Evolutionary conservation across 2,888 invertebrate genomes (phyloP).

Genomic region (Mimachlamys varia): DNA sequence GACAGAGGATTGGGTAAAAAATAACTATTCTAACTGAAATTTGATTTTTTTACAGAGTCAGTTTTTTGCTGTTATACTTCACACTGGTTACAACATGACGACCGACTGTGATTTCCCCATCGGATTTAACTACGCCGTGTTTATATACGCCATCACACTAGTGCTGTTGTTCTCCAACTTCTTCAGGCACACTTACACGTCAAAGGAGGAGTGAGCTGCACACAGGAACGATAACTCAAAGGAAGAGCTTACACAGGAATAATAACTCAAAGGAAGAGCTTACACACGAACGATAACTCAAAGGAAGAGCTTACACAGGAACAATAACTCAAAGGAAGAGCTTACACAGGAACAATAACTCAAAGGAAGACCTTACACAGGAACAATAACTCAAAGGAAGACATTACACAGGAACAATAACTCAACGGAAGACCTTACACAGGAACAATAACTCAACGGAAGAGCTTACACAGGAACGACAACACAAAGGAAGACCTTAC

Average conservation of each 20-base stretch:
- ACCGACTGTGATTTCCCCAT: conserved; percentile 69
- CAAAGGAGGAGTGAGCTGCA: conserved; percentile 79
- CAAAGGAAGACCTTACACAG: background rate
- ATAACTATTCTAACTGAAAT: background rate
- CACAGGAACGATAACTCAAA: conserved; percentile 86
- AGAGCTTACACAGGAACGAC: too few species aligned
- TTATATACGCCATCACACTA: conserved; percentile 95
- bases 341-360: too few species aligned
- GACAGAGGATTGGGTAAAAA: too few species aligned
- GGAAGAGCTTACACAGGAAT: conserved; percentile 80
- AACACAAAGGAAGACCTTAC: too few species aligned
- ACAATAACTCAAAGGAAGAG: too few species aligned
- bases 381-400: too few species aligned
- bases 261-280: conserved; percentile 28
- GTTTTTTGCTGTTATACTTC: conserved; percentile 77
- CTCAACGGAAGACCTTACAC: too few species aligned
- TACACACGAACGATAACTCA: too few species aligned
- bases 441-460: too few species aligned
- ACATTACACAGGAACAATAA: too few species aligned
- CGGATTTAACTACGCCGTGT: conserved; percentile 67
- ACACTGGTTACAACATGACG: conserved; percentile 65
- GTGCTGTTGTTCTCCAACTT: conserved; percentile 96
- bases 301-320: too few species aligned
- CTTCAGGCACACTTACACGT: conserved; percentile 91
- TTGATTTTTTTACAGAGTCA: conserved; percentile 65